Base-by-base conservation (phyloP, 2,797 vertebrate species). In the Nannoperca obscura region DNA sequence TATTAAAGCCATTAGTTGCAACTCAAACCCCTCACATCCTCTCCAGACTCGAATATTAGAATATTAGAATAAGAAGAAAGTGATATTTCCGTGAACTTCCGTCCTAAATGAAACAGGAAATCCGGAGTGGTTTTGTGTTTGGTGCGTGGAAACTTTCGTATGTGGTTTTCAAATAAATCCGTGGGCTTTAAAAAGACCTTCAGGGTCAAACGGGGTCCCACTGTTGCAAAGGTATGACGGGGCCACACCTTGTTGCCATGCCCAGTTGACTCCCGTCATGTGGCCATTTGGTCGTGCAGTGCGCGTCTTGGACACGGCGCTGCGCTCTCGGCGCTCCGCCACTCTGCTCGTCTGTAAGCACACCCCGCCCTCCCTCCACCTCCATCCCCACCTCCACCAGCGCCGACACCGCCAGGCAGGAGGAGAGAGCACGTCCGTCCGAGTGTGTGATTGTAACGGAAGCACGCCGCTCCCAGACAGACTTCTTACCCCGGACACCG, bases 261-360 rank as follows among this genome's bases (percentile, higher is more conserved):
- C 78, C 74, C 79, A 52, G 15, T 52, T 59, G 74, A 12, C 15
- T 53, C 61, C 71, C 27, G 55, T 12, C 2, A 1, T 46, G 66
- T 70, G 71, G 34, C 76, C 82, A 9, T 15, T 58, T 62, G 80
- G 22, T 60, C 19, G 83, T 93, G 93, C 89, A 92, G 89, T 91
- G 90, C 92, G 91, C 87, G 89, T 87, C 82, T 81, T 73, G 89
- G 91, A 91, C 92, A 42, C 93, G 83, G 83, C 86, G 88, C 88
- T 87, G 90, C 92, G 93, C 93, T 92, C 92, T 89, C 82, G 78
- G 62, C 84, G 86, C 88, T 87, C 59, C 58, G 68, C 65, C 70
- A 78, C 84, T 46, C 81, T 30, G 59, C 75, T 79, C 76, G 49
- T 55, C 66, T 54, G 67, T 22, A 40, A 69, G 63, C 84, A 10